Evolutionary conservation across 2,888 invertebrate genomes (phyloP).

Genomic region (Platerodrilus igneus): DNA sequence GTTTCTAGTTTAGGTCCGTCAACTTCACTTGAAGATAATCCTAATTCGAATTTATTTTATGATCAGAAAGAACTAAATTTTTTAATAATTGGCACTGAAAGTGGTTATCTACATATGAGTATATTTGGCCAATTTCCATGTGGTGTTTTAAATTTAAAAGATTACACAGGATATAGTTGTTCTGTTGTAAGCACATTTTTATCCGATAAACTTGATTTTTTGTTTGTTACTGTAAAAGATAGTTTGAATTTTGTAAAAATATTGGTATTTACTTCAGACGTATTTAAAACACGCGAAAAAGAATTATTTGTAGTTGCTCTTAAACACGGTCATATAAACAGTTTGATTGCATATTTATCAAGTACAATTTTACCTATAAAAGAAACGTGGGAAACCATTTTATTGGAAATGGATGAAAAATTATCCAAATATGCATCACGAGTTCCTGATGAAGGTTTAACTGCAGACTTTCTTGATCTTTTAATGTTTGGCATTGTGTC

Average conservation of each 20-base stretch:
- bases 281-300: constrained; percentile 61
- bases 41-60: constrained; percentile 58
- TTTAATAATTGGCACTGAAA: constrained; percentile 72
- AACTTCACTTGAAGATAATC: constrained; percentile 51
- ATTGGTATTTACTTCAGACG: constrained; percentile 55
- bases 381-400: constrained; percentile 92
- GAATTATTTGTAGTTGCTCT: constrained; percentile 69
- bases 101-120: constrained; percentile 68
- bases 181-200: constrained; percentile 62
- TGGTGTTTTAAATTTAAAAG: constrained; percentile 61
- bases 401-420: constrained; percentile 91
- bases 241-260: constrained; percentile 50
- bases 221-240: constrained; percentile 61
- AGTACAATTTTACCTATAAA: constrained; percentile 75
- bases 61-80: constrained; percentile 65
- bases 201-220: constrained; percentile 65
- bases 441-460: constrained; percentile 74
- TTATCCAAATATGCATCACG: constrained; percentile 81
- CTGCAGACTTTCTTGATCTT: constrained; percentile 86
- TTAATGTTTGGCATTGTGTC: constrained; percentile 80
- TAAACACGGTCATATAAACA: constrained; percentile 61
- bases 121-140: constrained; percentile 83
- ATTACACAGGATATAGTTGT: constrained; percentile 53
- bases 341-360: constrained; percentile 63
- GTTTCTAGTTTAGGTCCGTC: constrained; percentile 50